Base-by-base conservation (phyloP, 2,888 invertebrate species). In the Scaptomyza reducta region DNA sequence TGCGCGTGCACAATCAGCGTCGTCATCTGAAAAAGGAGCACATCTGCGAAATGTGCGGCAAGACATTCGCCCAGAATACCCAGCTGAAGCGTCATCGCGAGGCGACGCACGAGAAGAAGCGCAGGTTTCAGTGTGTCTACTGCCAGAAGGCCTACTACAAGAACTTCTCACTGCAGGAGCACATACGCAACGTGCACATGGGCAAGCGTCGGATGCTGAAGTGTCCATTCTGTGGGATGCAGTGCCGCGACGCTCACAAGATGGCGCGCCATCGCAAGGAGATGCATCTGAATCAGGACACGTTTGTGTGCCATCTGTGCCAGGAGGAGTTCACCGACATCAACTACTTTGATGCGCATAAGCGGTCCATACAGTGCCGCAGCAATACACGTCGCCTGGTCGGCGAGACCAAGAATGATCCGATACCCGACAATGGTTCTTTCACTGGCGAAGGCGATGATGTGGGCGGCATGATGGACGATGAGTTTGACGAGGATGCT, bases 141-240 rank as follows among this genome's bases (percentile, higher is more conserved):
- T 90, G 90, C 42, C 86, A 89, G 46, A 90, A 90, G 63, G 89
- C 90, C 0, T 90, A 90, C 54, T 90, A 90, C 29, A 89, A 90
- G 58, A 89, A 90, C 27, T 90, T 90, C 42, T 88, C 90, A 7
- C 73, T 90, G 22, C 87, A 90, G 58, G 90, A 90, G 71, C 90
- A 90, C 60, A 84, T 90, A 14, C 85, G 90, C 4, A 89, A 88
- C 13, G 90, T 90, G 1, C 90, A 90, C 53, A 87, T 88, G 88
- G 90, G 90, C 29, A 83, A 89, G 56, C 72, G 90, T 0, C 80
- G 90, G 1, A 90, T 90, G 82, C 70, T 90, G 0, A 85, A 86
- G 25, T 90, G 90, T 10, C 90, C 90, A 0, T 90, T 90, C 55
- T 90, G 90, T 42, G 90, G 89, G 1, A 89, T 90, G 89, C 88